Percentiles rank a stretch among this genome's conserved stretches.
Conservation (phyloP, 2,113 vertebrate genomes). For the Martes martes region DNA sequence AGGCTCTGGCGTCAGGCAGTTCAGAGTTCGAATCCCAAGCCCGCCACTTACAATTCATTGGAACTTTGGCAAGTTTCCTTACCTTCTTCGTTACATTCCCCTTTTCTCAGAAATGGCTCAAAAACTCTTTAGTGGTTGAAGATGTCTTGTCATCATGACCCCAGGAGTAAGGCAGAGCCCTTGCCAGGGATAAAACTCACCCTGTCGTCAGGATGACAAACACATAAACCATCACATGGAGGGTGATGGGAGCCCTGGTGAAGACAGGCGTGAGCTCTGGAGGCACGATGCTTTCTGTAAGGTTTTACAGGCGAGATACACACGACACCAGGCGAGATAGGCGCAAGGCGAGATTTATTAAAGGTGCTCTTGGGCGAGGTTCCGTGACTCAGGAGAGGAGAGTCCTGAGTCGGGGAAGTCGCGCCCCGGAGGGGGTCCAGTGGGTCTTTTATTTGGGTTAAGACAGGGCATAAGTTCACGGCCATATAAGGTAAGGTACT, state of each 20-base stretch:
- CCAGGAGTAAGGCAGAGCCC: background rate
- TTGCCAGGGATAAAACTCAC: background rate
- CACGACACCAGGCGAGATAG: too few relatives aligned
- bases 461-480: too few relatives aligned
- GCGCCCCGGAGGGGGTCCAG: too few relatives aligned
- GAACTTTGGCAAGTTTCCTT: background rate
- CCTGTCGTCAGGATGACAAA: background rate
- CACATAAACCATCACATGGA: accelerated
- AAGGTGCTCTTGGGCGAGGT: too few relatives aligned
- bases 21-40: background rate
- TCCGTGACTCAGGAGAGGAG: too few relatives aligned
- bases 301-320: too few relatives aligned
- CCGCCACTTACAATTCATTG: background rate
- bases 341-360: too few relatives aligned
- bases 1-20: background rate
- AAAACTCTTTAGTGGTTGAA: background rate
- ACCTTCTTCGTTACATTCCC: background rate
- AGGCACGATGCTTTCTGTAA: too few relatives aligned
- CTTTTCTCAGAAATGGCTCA: background rate
- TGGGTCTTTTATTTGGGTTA: too few relatives aligned
- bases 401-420: too few relatives aligned
- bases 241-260: accelerated
- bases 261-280: accelerated
- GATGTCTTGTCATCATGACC: background rate
- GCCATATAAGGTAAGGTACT: too few relatives aligned